Conservation (phyloP, 2,888 invertebrate genomes). For the Labia minor region DNA sequence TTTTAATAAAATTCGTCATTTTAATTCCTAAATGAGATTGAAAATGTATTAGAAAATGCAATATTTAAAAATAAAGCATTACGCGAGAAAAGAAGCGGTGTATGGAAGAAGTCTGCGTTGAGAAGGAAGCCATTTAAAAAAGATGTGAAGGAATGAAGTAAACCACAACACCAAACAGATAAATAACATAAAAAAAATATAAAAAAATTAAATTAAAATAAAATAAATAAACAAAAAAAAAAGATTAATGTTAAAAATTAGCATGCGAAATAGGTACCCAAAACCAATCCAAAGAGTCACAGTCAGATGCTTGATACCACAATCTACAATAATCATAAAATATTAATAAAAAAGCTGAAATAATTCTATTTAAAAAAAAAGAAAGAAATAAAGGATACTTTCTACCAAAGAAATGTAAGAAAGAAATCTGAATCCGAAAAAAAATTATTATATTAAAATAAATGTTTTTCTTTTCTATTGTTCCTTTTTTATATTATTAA, state of each 20-base stretch:
- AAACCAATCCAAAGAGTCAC: background rate
- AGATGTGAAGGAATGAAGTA: background rate
- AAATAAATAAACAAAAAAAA: background rate
- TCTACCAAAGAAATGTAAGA: too few species aligned
- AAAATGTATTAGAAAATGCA: too few species aligned
- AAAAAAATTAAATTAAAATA: background rate
- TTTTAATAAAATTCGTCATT: too few species aligned
- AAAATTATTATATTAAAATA: too few species aligned
- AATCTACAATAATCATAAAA: background rate
- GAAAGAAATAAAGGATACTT: background rate
- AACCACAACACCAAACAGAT: background rate
- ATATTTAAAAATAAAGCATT: constrained; percentile 9
- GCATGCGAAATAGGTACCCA: background rate
- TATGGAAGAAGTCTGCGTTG: background rate
- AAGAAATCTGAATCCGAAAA: too few species aligned
- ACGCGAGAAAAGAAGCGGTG: background rate
- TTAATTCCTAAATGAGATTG: too few species aligned
- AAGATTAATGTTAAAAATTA: background rate
- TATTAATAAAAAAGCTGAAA: too few species aligned
- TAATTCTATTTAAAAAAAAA: background rate
- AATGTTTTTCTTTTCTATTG: too few species aligned
- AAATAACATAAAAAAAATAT: background rate
- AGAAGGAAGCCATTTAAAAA: background rate
- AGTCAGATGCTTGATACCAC: background rate
- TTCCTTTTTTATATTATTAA: too few species aligned